phyloP scores from a whole-genome alignment of 2,888 invertebrate genomes.

The Eilema sororculum region DNA sequence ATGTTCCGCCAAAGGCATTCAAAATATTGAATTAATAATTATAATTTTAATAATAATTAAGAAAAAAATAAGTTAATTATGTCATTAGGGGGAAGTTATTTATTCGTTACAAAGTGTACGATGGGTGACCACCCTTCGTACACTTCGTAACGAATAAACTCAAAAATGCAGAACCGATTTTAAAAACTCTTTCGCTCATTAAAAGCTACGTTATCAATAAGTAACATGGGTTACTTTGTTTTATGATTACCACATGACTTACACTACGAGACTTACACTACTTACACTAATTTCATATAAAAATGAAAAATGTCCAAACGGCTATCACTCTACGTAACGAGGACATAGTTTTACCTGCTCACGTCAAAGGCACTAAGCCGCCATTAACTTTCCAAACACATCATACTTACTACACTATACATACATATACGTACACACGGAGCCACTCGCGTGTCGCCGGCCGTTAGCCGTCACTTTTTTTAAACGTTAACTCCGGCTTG shows the following conservation, averaged over 20 bases:
- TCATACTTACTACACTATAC: neutral
- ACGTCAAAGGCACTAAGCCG: neutral
- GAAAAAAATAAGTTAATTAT: no score
- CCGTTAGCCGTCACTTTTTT: slow-evolving; percentile 13
- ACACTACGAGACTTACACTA: no score
- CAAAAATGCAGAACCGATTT: no score
- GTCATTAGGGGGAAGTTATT: no score
- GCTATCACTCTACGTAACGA: neutral
- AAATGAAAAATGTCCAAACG: neutral
- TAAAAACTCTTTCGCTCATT: no score
- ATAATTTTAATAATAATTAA: no score
- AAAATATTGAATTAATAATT: no score
- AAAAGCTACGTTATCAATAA: neutral
- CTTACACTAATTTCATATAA: no score
- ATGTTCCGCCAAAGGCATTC: no score
- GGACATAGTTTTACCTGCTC: slow-evolving; percentile 1
- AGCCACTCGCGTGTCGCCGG: slow-evolving; percentile 14
- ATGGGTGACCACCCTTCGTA: no score
- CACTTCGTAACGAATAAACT: no score
- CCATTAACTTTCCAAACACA: slow-evolving; percentile 5
- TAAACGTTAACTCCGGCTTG: slow-evolving; percentile 2
- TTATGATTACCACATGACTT: neutral
- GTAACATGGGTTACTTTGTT: neutral
- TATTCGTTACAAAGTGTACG: no score
- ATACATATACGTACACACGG: neutral